Evolutionary conservation across 2,797 vertebrate genomes (phyloP).

Genomic region (Propithecus deckenii): DNA sequence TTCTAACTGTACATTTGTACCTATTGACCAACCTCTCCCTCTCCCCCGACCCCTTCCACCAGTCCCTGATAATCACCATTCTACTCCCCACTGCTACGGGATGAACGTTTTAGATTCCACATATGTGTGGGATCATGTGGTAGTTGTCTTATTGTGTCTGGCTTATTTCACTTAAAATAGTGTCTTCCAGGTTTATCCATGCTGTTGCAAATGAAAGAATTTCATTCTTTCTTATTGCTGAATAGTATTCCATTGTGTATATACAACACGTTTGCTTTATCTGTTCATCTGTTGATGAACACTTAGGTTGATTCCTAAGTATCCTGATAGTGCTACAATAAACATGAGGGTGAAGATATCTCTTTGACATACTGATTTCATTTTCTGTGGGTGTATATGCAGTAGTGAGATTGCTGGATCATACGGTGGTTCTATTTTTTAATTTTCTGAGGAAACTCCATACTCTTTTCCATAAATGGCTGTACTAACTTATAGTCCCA

Average conservation of each 20-base stretch:
- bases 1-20: background rate
- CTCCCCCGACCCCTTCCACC: background rate
- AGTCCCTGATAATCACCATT: background rate
- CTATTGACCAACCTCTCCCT: background rate
- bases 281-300: background rate
- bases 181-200: background rate
- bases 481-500: background rate
- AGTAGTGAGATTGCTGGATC: background rate
- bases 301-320: background rate
- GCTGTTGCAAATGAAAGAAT: background rate
- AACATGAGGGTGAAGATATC: background rate
- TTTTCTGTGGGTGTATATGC: background rate
- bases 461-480: background rate
- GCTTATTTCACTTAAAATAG: background rate
- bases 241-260: background rate
- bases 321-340: background rate
- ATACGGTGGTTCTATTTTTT: background rate
- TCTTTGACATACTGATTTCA: background rate
- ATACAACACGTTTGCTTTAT: background rate
- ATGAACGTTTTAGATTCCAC: background rate
- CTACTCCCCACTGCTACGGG: background rate
- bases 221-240: background rate
- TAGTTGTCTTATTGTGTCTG: background rate
- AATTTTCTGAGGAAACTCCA: background rate
- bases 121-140: background rate